A percentile compares a stretch with the other conserved stretches of the same genome.
These are phyloP conservation scores for Rhincodon typus DNA, from an alignment of 2,797 vertebrate genomes.

Conservation along the genomic window DNA sequence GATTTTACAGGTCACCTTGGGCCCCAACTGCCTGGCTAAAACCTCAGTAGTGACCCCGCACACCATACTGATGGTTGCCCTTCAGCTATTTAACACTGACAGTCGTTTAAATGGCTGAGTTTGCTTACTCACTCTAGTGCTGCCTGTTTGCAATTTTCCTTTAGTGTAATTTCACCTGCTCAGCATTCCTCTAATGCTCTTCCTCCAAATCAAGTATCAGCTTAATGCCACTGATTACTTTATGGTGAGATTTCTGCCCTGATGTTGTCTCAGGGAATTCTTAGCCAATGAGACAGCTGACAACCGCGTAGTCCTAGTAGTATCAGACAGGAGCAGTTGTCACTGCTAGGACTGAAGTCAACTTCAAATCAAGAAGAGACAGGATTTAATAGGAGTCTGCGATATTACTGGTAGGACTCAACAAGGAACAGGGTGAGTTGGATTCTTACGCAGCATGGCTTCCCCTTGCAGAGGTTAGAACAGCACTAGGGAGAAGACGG, in stretches of 20 bases:
- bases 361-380: background rate
- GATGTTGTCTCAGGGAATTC: background rate
- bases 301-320: background rate
- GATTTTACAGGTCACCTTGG: background rate
- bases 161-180: background rate
- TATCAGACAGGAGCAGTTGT: background rate
- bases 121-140: background rate
- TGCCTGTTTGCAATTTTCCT: background rate
- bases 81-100: background rate
- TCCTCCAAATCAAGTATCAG: background rate
- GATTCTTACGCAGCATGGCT: background rate
- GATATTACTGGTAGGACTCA: background rate
- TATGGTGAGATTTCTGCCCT: background rate
- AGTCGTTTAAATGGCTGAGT: background rate
- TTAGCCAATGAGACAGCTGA: background rate
- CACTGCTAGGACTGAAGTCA: background rate
- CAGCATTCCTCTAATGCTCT: background rate
- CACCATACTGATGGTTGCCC: background rate
- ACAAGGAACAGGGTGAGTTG: too few relatives aligned
- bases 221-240: background rate
- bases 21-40: background rate
- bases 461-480: too few relatives aligned
- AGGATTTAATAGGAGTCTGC: background rate
- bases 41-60: background rate
- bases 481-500: too few relatives aligned